Evolutionary conservation across 2,888 invertebrate genomes (phyloP).

Genomic region (Tetragonula carbonaria): DNA sequence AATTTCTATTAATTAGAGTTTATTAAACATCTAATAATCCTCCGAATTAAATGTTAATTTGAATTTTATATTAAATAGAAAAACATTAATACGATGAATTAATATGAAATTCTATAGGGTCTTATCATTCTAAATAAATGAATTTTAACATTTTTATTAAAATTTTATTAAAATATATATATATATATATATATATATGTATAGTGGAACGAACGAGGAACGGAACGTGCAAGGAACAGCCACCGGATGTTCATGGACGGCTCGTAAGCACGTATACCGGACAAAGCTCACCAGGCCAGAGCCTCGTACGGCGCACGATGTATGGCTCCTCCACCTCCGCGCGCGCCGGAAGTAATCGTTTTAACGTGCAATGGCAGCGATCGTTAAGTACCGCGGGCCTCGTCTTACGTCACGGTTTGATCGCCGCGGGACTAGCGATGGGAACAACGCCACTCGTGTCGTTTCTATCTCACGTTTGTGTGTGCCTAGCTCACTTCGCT

Average conservation of each 20-base stretch:
- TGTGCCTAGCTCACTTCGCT: too few relatives aligned
- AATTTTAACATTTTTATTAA: too few relatives aligned
- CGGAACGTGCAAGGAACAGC: constrained; percentile 18
- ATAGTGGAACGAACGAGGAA: not conserved
- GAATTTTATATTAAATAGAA: too few relatives aligned
- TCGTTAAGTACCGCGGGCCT: constrained; percentile 75
- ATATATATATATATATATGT: constrained; percentile 22
- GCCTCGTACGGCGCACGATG: constrained; percentile 20
- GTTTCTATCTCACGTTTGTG: not conserved
- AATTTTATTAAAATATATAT: too few relatives aligned
- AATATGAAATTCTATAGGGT: too few relatives aligned
- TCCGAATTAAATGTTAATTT: too few relatives aligned
- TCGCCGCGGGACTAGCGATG: constrained; percentile 62
- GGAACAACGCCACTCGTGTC: constrained; percentile 36
- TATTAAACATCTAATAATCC: too few relatives aligned
- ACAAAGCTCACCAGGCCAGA: constrained; percentile 37
- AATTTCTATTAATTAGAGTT: too few relatives aligned
- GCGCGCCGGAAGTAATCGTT: constrained; percentile 78
- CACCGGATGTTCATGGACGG: constrained; percentile 44
- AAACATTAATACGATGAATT: too few relatives aligned
- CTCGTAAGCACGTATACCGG: constrained; percentile 58
- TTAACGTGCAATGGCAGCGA: constrained; percentile 75
- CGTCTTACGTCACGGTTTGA: constrained; percentile 69
- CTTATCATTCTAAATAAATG: too few relatives aligned
- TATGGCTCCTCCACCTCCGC: constrained; percentile 64